Percentiles rank a stretch among this genome's conserved stretches.
phyloP scores from a whole-genome alignment of 2,113 vertebrate species.

The Oncorhynchus mykiss region DNA sequence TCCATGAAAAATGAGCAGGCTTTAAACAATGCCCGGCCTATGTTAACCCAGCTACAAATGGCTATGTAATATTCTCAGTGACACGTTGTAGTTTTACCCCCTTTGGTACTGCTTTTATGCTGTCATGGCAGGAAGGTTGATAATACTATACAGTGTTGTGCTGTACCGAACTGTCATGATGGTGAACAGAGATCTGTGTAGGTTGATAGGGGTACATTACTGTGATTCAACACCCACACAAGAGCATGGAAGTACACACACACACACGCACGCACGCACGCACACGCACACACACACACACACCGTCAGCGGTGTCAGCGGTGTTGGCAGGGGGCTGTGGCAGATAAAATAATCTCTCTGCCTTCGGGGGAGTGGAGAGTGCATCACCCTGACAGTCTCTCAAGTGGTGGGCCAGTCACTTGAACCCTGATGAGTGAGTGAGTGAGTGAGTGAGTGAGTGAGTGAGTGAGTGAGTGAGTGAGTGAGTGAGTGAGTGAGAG shows the following conservation, averaged over 20 bases:
- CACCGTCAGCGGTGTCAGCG: slow-evolving; percentile 24
- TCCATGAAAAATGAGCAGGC: no score
- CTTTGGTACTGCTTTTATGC: no score
- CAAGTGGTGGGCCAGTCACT: slow-evolving; percentile 58
- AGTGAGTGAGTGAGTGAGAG: background rate
- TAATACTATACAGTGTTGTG: no score
- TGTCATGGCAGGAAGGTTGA: no score
- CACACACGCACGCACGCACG: background rate
- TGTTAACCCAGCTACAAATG: no score
- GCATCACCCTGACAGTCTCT: slow-evolving; percentile 26
- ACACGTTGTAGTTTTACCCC: no score
- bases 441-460: background rate
- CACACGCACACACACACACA: background rate
- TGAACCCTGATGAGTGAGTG: slow-evolving; percentile 36
- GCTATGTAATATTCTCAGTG: no score
- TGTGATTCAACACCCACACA: background rate
- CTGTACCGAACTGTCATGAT: no score
- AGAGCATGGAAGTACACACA: background rate
- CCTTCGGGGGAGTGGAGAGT: background rate
- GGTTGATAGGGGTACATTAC: no score
- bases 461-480: background rate
- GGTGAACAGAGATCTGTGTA: no score
- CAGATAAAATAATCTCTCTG: slow-evolving; percentile 47
- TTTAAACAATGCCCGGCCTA: no score
- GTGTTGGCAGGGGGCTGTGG: slow-evolving; percentile 32